These are phyloP conservation scores for Argya squamiceps DNA, from an alignment of 2,797 vertebrate genomes.

Conservation along the genomic window DNA sequence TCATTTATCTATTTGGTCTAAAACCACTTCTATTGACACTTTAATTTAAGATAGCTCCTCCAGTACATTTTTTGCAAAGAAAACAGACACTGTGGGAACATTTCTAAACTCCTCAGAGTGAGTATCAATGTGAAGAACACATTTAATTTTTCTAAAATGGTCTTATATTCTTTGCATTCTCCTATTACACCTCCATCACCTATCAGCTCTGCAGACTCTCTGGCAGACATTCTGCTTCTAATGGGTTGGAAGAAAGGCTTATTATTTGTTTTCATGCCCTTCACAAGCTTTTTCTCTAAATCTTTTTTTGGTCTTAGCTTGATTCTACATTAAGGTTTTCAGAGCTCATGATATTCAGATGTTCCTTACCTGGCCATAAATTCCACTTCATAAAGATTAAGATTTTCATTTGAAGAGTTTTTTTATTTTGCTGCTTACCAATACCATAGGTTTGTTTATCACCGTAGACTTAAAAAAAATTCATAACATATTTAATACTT, in stretches of 20 bases:
- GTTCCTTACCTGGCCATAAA: neutral
- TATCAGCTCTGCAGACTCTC: neutral
- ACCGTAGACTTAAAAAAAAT: neutral
- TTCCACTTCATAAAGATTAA: neutral
- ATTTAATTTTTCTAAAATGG: neutral
- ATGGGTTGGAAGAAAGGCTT: neutral
- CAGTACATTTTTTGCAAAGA: neutral
- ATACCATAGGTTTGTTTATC: neutral
- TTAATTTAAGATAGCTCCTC: slow-evolving; percentile 21
- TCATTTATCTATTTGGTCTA: slow-evolving; percentile 38
- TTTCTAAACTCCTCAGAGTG: neutral
- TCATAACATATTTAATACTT: neutral
- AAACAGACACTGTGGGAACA: neutral
- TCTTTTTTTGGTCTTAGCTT: neutral
- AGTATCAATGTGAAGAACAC: neutral
- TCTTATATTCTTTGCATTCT: slow-evolving; percentile 10
- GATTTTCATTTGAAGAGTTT: no score
- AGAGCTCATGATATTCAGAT: neutral
- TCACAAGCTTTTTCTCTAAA: neutral
- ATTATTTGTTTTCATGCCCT: neutral
- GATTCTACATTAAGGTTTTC: neutral
- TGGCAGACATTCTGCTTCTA: neutral
- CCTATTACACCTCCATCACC: neutral
- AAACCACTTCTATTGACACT: slow-evolving; percentile 32
- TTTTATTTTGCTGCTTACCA: neutral